Evolutionary conservation across 2,888 invertebrate species (phyloP).

Genomic region (Caenorhabditis becei): DNA sequence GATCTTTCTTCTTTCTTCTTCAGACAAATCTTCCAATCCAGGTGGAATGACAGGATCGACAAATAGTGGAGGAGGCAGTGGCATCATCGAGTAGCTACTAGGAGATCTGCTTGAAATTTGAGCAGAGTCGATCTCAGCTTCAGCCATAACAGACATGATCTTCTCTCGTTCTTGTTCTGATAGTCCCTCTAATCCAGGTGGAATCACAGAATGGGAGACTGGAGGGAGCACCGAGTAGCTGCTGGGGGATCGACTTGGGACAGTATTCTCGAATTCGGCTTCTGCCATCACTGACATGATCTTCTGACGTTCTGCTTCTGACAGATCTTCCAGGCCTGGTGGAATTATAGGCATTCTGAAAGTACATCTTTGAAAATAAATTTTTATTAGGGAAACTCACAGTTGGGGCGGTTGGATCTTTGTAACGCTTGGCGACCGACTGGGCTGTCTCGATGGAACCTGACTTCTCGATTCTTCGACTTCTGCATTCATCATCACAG

Average conservation of each 20-base stretch:
- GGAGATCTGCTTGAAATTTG: constrained; percentile 24
- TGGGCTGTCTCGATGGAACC: constrained; percentile 44
- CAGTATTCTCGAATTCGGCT: constrained; percentile 49
- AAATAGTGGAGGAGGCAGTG: background rate
- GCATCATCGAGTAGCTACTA: constrained; percentile 25
- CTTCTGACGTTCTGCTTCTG: constrained; percentile 85
- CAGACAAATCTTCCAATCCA: constrained; percentile 83
- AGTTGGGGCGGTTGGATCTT: constrained; percentile 3
- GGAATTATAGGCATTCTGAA: constrained; percentile 47
- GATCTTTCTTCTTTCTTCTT: constrained; percentile 85
- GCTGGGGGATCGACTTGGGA: constrained; percentile 35
- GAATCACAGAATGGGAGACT: constrained; percentile 42
- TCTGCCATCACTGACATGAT: constrained; percentile 85
- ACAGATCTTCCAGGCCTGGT: constrained; percentile 82
- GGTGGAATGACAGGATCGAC: constrained; percentile 63
- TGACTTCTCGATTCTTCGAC: constrained; percentile 70
- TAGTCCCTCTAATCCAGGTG: constrained; percentile 82
- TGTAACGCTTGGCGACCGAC: constrained; percentile 40
- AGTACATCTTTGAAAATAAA: background rate
- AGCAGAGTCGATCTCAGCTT: constrained; percentile 56
- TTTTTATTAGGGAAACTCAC: constrained; percentile 6
- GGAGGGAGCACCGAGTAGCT: constrained; percentile 23
- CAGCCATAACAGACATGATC: constrained; percentile 85
- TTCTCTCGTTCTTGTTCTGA: constrained; percentile 85
- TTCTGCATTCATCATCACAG: constrained; percentile 86